A percentile compares a stretch with the other conserved stretches of the same genome.
phyloP scores from a whole-genome alignment of 2,888 invertebrate genomes.

The Orchesella flavescens region DNA sequence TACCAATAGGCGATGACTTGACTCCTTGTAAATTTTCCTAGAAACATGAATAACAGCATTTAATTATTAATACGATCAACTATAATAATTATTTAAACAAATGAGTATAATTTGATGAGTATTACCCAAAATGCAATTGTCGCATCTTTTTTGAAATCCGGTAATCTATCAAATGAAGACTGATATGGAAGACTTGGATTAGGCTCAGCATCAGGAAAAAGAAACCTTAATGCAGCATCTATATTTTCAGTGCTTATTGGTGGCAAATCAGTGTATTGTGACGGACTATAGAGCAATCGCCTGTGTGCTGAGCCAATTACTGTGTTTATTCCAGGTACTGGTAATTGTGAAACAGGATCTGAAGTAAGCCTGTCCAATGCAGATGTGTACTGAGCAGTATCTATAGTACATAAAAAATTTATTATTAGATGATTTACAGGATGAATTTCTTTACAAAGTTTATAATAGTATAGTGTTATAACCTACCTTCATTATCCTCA shows the following conservation, averaged over 20 bases:
- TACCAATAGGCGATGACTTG: constrained; percentile 86
- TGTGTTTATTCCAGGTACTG: constrained; percentile 65
- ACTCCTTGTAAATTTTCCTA: constrained; percentile 78
- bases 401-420: constrained; percentile 58
- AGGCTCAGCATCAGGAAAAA: constrained; percentile 91
- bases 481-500: constrained; percentile 64
- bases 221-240: constrained; percentile 84
- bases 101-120: not conserved
- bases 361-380: constrained; percentile 74
- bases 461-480: too few relatives aligned
- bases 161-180: constrained; percentile 71
- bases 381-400: constrained; percentile 72
- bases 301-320: constrained; percentile 65
- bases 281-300: constrained; percentile 67
- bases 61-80: constrained; percentile 7
- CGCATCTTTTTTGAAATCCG: constrained; percentile 65
- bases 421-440: too few relatives aligned
- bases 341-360: constrained; percentile 69
- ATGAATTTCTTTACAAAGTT: too few relatives aligned
- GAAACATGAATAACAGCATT: constrained; percentile 72
- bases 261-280: constrained; percentile 77
- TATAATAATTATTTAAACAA: not conserved
- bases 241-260: constrained; percentile 86
- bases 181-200: constrained; percentile 75
- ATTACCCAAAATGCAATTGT: constrained; percentile 46